Evolutionary conservation across 1,140 invertebrate species (phyloP).

Genomic region (Hirudo medicinalis): DNA sequence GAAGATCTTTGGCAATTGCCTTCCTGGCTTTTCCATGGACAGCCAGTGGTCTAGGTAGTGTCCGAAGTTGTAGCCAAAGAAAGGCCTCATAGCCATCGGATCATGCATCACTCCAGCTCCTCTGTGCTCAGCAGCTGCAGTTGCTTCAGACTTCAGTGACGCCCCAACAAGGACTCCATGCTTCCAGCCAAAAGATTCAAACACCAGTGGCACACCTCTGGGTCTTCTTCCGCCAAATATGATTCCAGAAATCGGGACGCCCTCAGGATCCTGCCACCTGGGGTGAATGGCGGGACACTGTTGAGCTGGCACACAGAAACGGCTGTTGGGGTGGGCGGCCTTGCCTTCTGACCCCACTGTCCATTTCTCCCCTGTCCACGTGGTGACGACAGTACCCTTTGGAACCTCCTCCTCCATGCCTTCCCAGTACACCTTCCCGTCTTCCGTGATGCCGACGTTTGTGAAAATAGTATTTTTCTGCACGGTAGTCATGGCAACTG

Average conservation of each 20-base stretch:
- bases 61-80: constrained; percentile 98
- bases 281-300: constrained; percentile 90
- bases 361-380: constrained; percentile 35
- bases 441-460: constrained; percentile 88
- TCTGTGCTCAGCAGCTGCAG: constrained; percentile 90
- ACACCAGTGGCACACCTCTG: constrained; percentile 79
- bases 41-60: constrained; percentile 90
- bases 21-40: constrained; percentile 48
- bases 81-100: constrained; percentile 96
- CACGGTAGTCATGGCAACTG: constrained; percentile 89
- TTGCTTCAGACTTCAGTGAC: constrained; percentile 86
- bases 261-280: constrained; percentile 54
- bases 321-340: constrained; percentile 41
- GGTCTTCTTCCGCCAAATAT: constrained; percentile 89
- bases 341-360: constrained; percentile 45
- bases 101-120: constrained; percentile 92
- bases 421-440: constrained; percentile 76
- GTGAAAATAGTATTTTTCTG: constrained; percentile 91
- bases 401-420: constrained; percentile 75
- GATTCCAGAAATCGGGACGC: constrained; percentile 83
- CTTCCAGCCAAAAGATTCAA: constrained; percentile 79
- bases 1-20: constrained; percentile 52
- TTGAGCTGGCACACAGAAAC: constrained; percentile 82
- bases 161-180: constrained; percentile 94
- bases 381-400: constrained; percentile 41